Conservation (phyloP, 1,140 invertebrate species). For the Bombus pascuorum region DNA sequence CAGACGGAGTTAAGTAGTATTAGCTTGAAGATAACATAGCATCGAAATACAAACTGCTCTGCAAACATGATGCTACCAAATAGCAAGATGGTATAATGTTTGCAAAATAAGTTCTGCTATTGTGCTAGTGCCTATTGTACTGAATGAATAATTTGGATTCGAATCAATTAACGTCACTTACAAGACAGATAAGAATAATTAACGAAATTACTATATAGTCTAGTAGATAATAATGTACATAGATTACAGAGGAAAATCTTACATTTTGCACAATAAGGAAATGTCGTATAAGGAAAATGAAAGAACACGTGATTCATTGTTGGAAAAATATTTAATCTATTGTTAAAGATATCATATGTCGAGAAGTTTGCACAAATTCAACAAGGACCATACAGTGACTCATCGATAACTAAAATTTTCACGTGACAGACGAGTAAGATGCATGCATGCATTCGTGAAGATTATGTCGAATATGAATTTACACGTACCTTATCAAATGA, state of each 20-base stretch:
- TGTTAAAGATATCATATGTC: not conserved
- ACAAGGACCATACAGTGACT: not conserved
- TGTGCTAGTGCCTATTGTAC: slow-evolving; percentile 5
- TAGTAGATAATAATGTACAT: not conserved
- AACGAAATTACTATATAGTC: not conserved
- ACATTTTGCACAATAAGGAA: not conserved
- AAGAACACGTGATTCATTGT: slow-evolving; percentile 5
- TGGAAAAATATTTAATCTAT: slow-evolving; percentile 9
- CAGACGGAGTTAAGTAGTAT: slow-evolving; percentile 47
- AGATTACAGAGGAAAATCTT: not conserved
- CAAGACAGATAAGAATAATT: not conserved
- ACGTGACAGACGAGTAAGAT: slow-evolving; percentile 18
- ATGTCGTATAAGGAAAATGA: not conserved
- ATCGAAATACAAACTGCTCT: slow-evolving; percentile 47
- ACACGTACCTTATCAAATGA: slow-evolving; percentile 79
- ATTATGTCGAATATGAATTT: not conserved
- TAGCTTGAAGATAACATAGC: slow-evolving; percentile 49
- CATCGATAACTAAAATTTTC: slow-evolving; percentile 31
- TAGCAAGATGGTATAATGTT: slow-evolving; percentile 30
- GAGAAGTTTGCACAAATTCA: not conserved
- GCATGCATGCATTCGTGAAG: not conserved
- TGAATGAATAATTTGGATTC: slow-evolving; percentile 15
- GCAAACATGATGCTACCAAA: slow-evolving; percentile 49
- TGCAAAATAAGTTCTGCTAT: slow-evolving; percentile 26
- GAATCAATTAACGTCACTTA: slow-evolving; percentile 3